Conservation (phyloP, 1,140 invertebrate species). For the Drosophila azteca region DNA sequence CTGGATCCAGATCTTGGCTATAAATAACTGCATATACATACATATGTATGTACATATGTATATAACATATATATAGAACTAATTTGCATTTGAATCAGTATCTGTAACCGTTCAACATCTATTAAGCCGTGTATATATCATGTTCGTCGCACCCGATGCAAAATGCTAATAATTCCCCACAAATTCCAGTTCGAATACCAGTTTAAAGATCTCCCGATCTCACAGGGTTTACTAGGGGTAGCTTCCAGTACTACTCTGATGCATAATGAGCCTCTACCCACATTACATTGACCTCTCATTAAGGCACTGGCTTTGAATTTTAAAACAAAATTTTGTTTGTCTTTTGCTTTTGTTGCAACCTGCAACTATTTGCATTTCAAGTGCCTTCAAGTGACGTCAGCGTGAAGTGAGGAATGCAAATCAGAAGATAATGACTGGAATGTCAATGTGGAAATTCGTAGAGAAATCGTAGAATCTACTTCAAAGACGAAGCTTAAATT, state of each 20-base stretch:
- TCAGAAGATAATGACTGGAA: conserved; percentile 6
- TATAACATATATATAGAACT: conserved; percentile 37
- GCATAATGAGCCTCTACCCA: conserved; percentile 25
- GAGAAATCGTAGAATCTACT: background rate
- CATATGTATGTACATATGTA: no score
- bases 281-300: conserved; percentile 71
- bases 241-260: no score
- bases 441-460: conserved; percentile 3
- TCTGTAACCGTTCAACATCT: conserved; percentile 45
- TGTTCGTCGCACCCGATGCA: background rate
- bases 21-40: conserved; percentile 39
- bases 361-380: conserved; percentile 60
- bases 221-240: background rate
- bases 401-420: conserved; percentile 17
- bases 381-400: conserved; percentile 55
- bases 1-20: conserved; percentile 30
- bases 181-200: conserved; percentile 6
- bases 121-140: conserved; percentile 32
- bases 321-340: conserved; percentile 32
- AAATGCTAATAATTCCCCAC: conserved; percentile 21
- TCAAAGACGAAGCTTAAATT: no score
- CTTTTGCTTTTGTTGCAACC: conserved; percentile 52
- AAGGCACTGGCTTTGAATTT: conserved; percentile 53
- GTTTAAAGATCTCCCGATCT: conserved; percentile 22
- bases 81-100: conserved; percentile 62